These are phyloP conservation scores for Anastrepha obliqua DNA, from an alignment of 1,140 invertebrate species.

Conservation along the genomic window DNA sequence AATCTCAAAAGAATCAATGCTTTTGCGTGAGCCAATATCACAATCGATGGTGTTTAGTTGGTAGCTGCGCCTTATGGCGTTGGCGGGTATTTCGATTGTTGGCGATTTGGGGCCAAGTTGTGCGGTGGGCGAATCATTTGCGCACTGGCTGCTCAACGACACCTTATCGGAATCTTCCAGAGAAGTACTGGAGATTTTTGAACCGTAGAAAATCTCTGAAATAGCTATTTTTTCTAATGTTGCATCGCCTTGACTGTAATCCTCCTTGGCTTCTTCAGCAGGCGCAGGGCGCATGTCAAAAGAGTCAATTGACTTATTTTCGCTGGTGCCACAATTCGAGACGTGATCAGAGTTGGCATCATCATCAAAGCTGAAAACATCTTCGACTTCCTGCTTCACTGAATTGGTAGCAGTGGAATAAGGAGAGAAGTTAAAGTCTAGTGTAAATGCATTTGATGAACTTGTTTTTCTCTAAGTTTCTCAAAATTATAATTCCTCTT, in stretches of 20 bases:
- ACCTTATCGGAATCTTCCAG: slow-evolving; percentile 69
- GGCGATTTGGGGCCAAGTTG: slow-evolving; percentile 75
- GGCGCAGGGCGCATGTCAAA: slow-evolving; percentile 74
- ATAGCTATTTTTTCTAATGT: slow-evolving; percentile 68
- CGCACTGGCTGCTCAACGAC: slow-evolving; percentile 60
- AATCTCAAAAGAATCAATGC: slow-evolving; percentile 73
- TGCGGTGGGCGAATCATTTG: slow-evolving; percentile 63
- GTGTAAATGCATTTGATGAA: background rate
- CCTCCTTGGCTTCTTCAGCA: slow-evolving; percentile 75
- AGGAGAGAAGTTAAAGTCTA: background rate
- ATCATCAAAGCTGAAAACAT: slow-evolving; percentile 71
- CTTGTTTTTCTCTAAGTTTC: background rate
- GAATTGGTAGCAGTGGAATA: background rate
- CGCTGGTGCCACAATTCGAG: slow-evolving; percentile 58
- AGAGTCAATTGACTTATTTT: slow-evolving; percentile 70
- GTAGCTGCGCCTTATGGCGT: slow-evolving; percentile 71
- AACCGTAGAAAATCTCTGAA: slow-evolving; percentile 68
- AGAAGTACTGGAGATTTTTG: slow-evolving; percentile 62
- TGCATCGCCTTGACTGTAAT: slow-evolving; percentile 58
- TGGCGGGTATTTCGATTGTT: slow-evolving; percentile 78
- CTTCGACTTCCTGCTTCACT: slow-evolving; percentile 68
- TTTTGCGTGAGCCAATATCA: slow-evolving; percentile 78
- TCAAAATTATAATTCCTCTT: background rate
- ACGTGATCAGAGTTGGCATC: slow-evolving; percentile 63
- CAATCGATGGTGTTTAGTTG: slow-evolving; percentile 79